Evolutionary conservation across 2,113 vertebrate species (phyloP), one percentile per base, ranked within the genome.

Genomic region (Paracanthobrama guichenoti): DNA sequence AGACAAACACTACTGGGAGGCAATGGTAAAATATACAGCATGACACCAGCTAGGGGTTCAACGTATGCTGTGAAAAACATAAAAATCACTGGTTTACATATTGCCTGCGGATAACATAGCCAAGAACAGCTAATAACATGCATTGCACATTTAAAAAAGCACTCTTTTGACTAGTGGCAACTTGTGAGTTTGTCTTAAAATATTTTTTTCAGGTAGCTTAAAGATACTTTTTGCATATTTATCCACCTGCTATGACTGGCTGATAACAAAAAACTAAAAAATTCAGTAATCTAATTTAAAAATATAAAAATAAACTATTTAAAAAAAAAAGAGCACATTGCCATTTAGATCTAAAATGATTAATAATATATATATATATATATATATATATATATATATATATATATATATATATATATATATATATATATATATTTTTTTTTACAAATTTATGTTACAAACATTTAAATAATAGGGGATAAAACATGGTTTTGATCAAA

Each of bases 1-100:
- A 85, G 87, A 86, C 86, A 81, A 91, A 91, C 87, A 89, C 85
- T 22, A 73, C 74, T 74, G n/a, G 64, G 81, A 86, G 85, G 91
- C 83, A 86, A 80, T 80, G 10, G 67, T 64, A 81, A 81, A 31
- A 39, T 22, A 67, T 69, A 69, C 73, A n/a, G 60, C 18, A 66
- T 16, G 11, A 67, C 26, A 66, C 60, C 42, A 80, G 12, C 44
- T 22, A 66, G 60, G 44, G 16, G 26, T 80, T 13, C 26, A 48
- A 50, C 11, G 4, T 46, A 62, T 46, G 8, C 39, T 46, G 57
- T 2, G 55, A 60, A 79, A 77, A 44, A 62, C 13, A 79, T 62
- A 62, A 79, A n/a, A 79, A 57, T 77, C 10, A 77, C 28, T 35
- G 28, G 50, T 77, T 57, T 57, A 57, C 28, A 77, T 31, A 77